Evolutionary conservation across 2,888 invertebrate genomes (phyloP).

Genomic region (Macrophya annulata): DNA sequence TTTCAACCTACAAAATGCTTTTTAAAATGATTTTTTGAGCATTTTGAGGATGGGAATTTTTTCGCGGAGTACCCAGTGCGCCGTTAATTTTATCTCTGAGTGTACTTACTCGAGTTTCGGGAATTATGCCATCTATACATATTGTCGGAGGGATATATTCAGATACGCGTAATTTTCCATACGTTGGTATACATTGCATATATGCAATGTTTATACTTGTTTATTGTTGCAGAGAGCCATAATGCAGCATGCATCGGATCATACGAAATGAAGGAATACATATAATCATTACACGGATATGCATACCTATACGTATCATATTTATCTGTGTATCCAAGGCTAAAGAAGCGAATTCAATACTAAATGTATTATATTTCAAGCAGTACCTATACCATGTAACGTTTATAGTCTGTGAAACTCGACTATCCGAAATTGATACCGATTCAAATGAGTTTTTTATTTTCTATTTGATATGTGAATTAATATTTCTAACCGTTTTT

Average conservation of each 20-base stretch:
- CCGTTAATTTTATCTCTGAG: too few relatives aligned
- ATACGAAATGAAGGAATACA: conserved; percentile 15
- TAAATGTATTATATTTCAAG: neutral
- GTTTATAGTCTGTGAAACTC: neutral
- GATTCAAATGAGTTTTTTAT: neutral
- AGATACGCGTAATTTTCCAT: neutral
- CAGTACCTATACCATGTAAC: neutral
- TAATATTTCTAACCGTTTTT: neutral
- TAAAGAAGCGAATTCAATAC: neutral
- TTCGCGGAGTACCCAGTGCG: too few relatives aligned
- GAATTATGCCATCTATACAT: neutral
- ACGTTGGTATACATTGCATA: neutral
- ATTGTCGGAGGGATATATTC: conserved; percentile 27
- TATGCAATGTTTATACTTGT: neutral
- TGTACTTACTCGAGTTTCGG: neutral
- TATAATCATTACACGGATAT: neutral
- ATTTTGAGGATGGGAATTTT: too few relatives aligned
- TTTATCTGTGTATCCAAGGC: neutral
- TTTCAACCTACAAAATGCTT: too few relatives aligned
- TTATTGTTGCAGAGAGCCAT: conserved; percentile 68
- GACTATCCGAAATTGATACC: neutral
- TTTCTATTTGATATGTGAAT: neutral
- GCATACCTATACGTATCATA: neutral
- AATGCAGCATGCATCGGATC: conserved; percentile 71
- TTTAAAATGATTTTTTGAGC: too few relatives aligned